phyloP scores from a whole-genome alignment of 2,797 vertebrate genomes.

The Phoebastria nigripes region DNA sequence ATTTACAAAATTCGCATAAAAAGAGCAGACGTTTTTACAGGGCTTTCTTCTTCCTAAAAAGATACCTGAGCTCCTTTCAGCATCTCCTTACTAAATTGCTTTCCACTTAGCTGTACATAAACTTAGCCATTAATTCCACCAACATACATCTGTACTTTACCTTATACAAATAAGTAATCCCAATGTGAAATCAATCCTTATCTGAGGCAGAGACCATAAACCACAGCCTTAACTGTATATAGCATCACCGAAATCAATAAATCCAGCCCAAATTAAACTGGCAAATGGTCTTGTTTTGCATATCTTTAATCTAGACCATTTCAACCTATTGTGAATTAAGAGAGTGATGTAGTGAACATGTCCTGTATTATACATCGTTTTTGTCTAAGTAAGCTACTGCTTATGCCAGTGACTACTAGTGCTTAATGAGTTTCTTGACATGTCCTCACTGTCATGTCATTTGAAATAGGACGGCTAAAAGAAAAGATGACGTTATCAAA shows the following conservation, averaged over 20 bases:
- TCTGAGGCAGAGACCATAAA: constrained; percentile 8
- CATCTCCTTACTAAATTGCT: neutral
- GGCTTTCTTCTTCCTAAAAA: neutral
- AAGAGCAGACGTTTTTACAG: neutral
- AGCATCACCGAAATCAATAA: constrained; percentile 6
- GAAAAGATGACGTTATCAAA: neutral
- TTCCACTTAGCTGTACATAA: neutral
- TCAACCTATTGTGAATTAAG: neutral
- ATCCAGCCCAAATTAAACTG: neutral
- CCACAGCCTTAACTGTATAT: neutral
- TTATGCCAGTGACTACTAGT: neutral
- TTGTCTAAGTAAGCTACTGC: neutral
- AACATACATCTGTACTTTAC: neutral
- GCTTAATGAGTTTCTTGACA: neutral
- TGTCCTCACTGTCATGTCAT: neutral
- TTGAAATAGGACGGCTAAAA: neutral
- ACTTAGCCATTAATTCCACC: neutral
- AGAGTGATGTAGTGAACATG: neutral
- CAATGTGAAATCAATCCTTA: constrained; percentile 5
- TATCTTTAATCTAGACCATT: neutral
- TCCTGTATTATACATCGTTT: neutral
- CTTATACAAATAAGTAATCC: neutral
- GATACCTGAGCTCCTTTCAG: neutral
- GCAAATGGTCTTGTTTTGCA: neutral
- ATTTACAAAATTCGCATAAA: neutral